Conservation (phyloP, 2,797 vertebrate genomes). For the Petrocephalus sullivani region DNA sequence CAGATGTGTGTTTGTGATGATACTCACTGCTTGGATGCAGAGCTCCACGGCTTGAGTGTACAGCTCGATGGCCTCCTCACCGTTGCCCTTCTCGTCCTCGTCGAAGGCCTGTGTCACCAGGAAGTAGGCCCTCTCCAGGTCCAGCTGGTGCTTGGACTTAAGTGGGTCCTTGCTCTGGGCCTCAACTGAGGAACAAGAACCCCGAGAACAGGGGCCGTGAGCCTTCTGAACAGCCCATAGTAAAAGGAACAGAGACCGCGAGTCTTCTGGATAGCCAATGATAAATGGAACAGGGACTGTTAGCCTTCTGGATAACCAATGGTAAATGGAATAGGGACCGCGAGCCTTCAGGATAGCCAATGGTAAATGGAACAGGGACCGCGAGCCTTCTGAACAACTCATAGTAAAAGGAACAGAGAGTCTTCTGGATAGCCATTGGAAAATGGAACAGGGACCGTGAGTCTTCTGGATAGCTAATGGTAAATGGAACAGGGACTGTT, state of each 20-base stretch:
- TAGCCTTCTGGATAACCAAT: no score
- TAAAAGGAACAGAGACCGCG: not conserved
- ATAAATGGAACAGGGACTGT: no score
- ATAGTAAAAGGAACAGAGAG: not conserved
- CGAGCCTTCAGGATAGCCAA: no score
- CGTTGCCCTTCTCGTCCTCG: conserved; percentile 87
- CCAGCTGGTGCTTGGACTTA: conserved; percentile 89
- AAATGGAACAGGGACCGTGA: not conserved
- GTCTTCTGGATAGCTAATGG: not conserved
- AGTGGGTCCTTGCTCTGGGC: conserved; percentile 82
- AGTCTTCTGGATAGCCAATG: not conserved
- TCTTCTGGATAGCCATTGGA: not conserved
- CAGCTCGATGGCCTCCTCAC: conserved; percentile 86
- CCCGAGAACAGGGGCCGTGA: not conserved
- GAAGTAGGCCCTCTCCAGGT: conserved; percentile 90
- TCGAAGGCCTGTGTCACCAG: conserved; percentile 95
- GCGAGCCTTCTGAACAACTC: not conserved
- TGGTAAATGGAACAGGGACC: not conserved
- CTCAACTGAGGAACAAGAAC: conserved; percentile 63
- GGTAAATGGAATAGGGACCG: no score
- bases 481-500: not conserved
- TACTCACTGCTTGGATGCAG: conserved; percentile 86
- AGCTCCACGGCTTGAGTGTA: conserved; percentile 95
- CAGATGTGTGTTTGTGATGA: not conserved
- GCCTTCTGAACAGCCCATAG: not conserved